phyloP scores from a whole-genome alignment of 2,888 invertebrate genomes.

The Cabera pusaria region DNA sequence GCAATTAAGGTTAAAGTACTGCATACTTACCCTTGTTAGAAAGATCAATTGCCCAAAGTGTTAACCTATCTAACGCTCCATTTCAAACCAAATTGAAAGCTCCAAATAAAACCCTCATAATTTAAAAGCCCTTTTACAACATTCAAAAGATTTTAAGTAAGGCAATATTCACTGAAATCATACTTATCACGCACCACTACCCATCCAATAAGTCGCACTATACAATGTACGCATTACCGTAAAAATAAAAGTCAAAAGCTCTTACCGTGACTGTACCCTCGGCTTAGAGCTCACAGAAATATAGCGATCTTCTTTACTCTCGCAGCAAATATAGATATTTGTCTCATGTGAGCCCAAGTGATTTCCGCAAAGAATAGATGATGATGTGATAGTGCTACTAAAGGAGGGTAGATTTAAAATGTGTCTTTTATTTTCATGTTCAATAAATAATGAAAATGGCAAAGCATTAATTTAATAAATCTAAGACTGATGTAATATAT shows the following conservation, averaged over 20 bases:
- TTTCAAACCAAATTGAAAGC: no score
- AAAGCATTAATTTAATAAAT: no score
- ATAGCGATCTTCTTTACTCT: conserved; percentile 8
- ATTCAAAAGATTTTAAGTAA: conserved; percentile 7
- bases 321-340: conserved; percentile 2
- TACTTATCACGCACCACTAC: conserved; percentile 34
- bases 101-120: no score
- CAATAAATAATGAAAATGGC: no score
- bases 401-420: no score
- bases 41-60: no score
- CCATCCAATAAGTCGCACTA: conserved; percentile 48
- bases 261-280: conserved; percentile 53
- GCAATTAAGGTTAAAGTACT: no score
- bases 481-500: no score
- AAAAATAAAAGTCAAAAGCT: conserved; percentile 69
- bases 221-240: conserved; percentile 62
- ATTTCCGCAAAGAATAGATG: conserved; percentile 7
- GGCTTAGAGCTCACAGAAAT: conserved; percentile 33
- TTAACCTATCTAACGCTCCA: no score
- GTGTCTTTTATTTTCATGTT: no score
- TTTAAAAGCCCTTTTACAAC: neutral
- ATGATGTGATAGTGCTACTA: conserved; percentile 1
- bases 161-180: conserved; percentile 41
- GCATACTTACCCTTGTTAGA: no score
- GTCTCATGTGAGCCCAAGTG: conserved; percentile 1